A percentile compares a stretch with the other conserved stretches of the same genome.
phyloP scores from a whole-genome alignment of 2,888 invertebrate genomes.

The Chydorus sphaericus region DNA sequence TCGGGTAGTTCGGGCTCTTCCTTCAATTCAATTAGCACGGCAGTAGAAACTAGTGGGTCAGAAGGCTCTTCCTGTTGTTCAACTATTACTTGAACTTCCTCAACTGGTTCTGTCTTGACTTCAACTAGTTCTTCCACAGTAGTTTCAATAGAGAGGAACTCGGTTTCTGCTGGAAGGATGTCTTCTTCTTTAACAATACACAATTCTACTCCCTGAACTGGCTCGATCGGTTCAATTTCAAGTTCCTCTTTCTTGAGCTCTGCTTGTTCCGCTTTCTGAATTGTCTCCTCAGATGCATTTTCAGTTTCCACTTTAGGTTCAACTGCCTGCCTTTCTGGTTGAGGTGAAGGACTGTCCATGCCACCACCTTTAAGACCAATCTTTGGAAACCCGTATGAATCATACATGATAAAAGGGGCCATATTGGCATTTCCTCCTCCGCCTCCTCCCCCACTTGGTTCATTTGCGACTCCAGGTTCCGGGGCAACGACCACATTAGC shows the following conservation, averaged over 20 bases:
- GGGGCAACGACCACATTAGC: too few species aligned
- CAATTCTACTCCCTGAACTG: background rate
- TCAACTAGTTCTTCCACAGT: too few species aligned
- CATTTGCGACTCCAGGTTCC: background rate
- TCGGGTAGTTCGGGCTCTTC: too few species aligned
- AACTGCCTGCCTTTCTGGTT: background rate
- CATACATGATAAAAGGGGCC: slow-evolving; percentile 7
- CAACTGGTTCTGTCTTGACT: too few species aligned
- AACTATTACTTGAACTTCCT: too few species aligned
- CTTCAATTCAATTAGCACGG: too few species aligned
- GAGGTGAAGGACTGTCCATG: background rate
- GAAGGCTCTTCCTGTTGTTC: too few species aligned
- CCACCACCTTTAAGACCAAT: slow-evolving; percentile 15
- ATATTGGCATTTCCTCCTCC: slow-evolving; percentile 34
- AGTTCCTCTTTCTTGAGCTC: background rate
- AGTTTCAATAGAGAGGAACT: too few species aligned
- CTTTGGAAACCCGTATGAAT: slow-evolving; percentile 10
- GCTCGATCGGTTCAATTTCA: background rate
- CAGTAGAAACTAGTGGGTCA: too few species aligned
- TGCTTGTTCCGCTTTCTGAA: background rate
- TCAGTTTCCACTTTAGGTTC: background rate
- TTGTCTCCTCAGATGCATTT: background rate
- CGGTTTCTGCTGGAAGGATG: too few species aligned
- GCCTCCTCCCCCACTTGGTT: slow-evolving; percentile 23
- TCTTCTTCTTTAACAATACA: too few species aligned